phyloP scores from a whole-genome alignment of 2,888 invertebrate species.

The Troglohyphantes excavatus region DNA sequence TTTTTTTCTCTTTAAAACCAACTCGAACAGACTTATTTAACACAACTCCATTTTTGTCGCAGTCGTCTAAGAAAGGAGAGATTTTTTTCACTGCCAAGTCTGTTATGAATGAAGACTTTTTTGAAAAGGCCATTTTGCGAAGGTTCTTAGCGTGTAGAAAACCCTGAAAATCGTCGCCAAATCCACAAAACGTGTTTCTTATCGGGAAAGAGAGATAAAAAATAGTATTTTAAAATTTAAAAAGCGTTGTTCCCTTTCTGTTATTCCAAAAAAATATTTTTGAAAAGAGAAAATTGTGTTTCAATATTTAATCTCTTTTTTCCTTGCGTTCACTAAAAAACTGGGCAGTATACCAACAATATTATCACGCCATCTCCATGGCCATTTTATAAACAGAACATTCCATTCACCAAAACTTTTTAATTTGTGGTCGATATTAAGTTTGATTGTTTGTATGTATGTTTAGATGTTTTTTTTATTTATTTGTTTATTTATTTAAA shows the following conservation, averaged over 20 bases:
- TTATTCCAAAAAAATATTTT: background rate
- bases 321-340: too few species aligned
- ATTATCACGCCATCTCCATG: too few species aligned
- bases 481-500: too few species aligned
- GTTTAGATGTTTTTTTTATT: too few species aligned
- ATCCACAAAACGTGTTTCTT: background rate
- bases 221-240: background rate
- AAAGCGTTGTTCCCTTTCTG: background rate
- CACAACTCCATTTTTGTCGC: background rate
- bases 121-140: background rate
- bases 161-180: background rate
- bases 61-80: background rate
- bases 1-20: background rate
- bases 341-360: too few species aligned
- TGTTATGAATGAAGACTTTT: background rate
- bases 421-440: too few species aligned
- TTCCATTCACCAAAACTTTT: too few species aligned
- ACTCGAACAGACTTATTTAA: background rate
- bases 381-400: too few species aligned
- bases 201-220: background rate
- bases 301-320: too few species aligned
- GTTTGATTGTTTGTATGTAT: too few species aligned
- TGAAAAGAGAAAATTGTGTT: background rate
- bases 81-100: background rate
- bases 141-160: background rate